A percentile compares a stretch with the other conserved stretches of the same genome.
phyloP scores from a whole-genome alignment of 2,113 vertebrate species.

The Ariopsis seemanni region DNA sequence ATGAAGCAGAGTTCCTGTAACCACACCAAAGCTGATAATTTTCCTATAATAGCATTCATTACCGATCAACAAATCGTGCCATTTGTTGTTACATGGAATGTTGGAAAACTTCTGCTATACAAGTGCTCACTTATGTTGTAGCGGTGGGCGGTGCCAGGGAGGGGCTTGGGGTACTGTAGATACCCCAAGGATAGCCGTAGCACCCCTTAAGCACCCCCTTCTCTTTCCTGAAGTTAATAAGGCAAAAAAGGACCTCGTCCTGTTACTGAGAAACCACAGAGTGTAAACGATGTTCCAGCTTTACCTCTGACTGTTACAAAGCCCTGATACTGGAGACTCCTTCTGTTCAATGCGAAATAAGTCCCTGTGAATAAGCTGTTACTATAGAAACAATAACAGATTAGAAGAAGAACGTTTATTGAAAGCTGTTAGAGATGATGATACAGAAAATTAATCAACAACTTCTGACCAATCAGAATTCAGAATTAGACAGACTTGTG shows the following conservation, averaged over 20 bases:
- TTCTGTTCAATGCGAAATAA: not conserved
- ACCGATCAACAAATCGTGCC: too few relatives aligned
- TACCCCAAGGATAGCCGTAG: too few relatives aligned
- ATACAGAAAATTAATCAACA: not conserved
- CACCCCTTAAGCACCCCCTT: too few relatives aligned
- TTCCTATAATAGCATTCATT: not conserved
- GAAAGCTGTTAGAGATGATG: not conserved
- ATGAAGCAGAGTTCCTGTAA: not conserved
- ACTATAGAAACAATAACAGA: not conserved
- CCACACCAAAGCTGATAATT: not conserved
- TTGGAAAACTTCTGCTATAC: too few relatives aligned
- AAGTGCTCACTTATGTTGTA: too few relatives aligned
- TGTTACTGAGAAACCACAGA: too few relatives aligned
- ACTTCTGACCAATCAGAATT: not conserved
- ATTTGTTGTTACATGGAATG: too few relatives aligned
- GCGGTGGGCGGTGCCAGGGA: too few relatives aligned
- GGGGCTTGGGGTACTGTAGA: too few relatives aligned
- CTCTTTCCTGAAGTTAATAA: too few relatives aligned
- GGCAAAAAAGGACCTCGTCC: too few relatives aligned
- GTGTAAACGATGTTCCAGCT: not conserved
- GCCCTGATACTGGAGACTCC: not conserved
- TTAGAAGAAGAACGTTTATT: not conserved
- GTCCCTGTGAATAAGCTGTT: not conserved
- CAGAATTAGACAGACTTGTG: not conserved
- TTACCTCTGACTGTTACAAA: not conserved